phyloP scores from a whole-genome alignment of 2,113 vertebrate genomes.

The Falco punctatus region DNA sequence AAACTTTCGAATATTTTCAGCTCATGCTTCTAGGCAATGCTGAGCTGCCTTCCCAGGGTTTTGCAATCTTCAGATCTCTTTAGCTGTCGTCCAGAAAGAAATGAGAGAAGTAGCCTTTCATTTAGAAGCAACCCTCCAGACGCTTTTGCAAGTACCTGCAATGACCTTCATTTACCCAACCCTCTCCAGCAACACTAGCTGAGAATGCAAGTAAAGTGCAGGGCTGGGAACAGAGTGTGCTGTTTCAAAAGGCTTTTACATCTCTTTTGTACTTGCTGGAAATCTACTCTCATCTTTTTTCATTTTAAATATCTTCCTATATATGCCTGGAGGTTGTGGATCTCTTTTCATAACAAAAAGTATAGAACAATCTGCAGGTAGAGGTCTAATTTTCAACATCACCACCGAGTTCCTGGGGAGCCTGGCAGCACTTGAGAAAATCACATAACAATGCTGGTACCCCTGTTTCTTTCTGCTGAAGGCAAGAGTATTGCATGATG shows the following conservation, averaged over 20 bases:
- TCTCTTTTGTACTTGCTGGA: slow-evolving; percentile 14
- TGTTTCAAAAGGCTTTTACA: slow-evolving; percentile 48
- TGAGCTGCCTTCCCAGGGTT: slow-evolving; percentile 4
- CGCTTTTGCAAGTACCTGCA: slow-evolving; percentile 8
- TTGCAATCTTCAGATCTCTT: slow-evolving; percentile 19
- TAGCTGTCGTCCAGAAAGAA: slow-evolving; percentile 19
- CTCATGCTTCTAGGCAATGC: not conserved
- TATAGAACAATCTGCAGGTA: not conserved
- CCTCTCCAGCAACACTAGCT: not conserved
- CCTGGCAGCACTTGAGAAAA: not conserved
- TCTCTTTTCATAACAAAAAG: not conserved
- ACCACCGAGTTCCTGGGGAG: not conserved
- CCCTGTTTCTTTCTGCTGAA: not conserved
- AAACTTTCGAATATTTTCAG: slow-evolving; percentile 1
- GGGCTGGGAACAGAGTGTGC: slow-evolving; percentile 20
- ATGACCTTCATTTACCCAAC: slow-evolving; percentile 35
- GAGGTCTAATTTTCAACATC: slow-evolving; percentile 10
- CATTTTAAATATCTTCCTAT: slow-evolving; percentile 25
- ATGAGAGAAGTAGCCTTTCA: slow-evolving; percentile 41
- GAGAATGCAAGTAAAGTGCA: slow-evolving; percentile 3
- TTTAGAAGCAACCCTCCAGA: slow-evolving; percentile 27
- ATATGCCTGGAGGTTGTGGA: not conserved
- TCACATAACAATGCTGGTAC: not conserved
- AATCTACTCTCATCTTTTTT: slow-evolving; percentile 31
- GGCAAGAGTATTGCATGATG: not conserved